Conservation (phyloP, 2,797 vertebrate species). For the Gallinago solitaria region DNA sequence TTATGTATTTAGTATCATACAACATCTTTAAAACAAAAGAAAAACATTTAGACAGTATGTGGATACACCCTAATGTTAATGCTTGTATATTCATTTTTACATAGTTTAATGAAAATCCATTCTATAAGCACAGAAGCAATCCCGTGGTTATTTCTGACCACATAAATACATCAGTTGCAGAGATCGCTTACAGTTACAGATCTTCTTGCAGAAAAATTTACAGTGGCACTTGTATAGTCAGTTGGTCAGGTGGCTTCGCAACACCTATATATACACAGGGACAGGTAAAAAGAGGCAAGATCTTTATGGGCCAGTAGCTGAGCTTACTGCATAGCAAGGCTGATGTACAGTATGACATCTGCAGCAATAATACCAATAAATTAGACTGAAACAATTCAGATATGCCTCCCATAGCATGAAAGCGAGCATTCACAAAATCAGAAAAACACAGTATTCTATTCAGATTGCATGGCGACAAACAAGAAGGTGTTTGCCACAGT, state of each 20-base stretch:
- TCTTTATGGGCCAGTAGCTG: background rate
- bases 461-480: constrained; percentile 2
- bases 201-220: constrained; percentile 47
- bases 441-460: background rate
- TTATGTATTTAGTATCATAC: background rate
- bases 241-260: constrained; percentile 69
- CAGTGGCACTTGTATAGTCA: constrained; percentile 61
- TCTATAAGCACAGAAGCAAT: constrained; percentile 74
- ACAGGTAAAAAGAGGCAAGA: constrained; percentile 3
- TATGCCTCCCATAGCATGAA: background rate
- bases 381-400: constrained; percentile 42
- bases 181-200: constrained; percentile 44
- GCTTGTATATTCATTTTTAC: constrained; percentile 77
- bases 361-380: constrained; percentile 59
- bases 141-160: constrained; percentile 65
- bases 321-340: constrained; percentile 4
- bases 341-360: constrained; percentile 32
- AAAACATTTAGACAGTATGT: background rate
- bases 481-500: constrained; percentile 38
- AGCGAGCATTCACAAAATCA: background rate
- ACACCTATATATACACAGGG: constrained; percentile 15
- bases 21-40: background rate
- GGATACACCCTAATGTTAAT: constrained; percentile 68
- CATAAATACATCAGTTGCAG: constrained; percentile 62
- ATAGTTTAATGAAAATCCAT: constrained; percentile 66